Base-by-base conservation (phyloP, 2,113 vertebrate genomes). In the rabbit (Oryctolagus cuniculus) region DNA sequence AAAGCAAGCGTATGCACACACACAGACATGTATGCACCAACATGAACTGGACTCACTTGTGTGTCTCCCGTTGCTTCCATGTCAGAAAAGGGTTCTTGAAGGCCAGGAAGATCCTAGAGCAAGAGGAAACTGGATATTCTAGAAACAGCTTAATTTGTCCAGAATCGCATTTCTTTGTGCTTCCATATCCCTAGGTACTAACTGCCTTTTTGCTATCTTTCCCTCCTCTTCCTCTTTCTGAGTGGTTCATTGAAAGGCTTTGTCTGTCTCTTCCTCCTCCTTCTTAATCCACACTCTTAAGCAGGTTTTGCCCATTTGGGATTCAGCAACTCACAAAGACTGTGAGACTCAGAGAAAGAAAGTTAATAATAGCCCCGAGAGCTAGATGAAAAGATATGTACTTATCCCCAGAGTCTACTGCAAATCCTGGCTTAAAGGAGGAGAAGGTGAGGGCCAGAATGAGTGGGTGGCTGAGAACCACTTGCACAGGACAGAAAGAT, bases 341-440 rank as follows among this genome's bases (percentile, higher is more conserved):
- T 66, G 29, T 73, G 73, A 89, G 77, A 94, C 16, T 75, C 44
- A 16, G 88, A 81, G 44, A 83, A 77, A 89, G 63, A 67, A 96
- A 53, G 36, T 90, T 83, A 78, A 31, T 74, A 83, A 80, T 38
- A 93, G 73, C 17, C 27, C 44, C 74, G 67, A 94, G 73, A 34
- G 19, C 19, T 53, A 72, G 34, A 64, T 61, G 27, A 91, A 88
- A 66, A 67, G 17, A 44, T 38, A 51, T 5, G 58, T 15, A 64
- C 1, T 19, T 87, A 44, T 74, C 19, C 58, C 58, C 34, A 2
- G 34, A 74, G 75, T 55, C 77, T 72, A 90, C 31, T 86, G 93
- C 74, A 87, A 82, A 66, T 66, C 55, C 36, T 70, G 24, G 27
- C 53, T 77, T 22, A 19, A 83, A 49, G 58, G 55, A 77, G 51